phyloP scores from a whole-genome alignment of 2,888 invertebrate species.

The Arrhopalites spinosus region DNA sequence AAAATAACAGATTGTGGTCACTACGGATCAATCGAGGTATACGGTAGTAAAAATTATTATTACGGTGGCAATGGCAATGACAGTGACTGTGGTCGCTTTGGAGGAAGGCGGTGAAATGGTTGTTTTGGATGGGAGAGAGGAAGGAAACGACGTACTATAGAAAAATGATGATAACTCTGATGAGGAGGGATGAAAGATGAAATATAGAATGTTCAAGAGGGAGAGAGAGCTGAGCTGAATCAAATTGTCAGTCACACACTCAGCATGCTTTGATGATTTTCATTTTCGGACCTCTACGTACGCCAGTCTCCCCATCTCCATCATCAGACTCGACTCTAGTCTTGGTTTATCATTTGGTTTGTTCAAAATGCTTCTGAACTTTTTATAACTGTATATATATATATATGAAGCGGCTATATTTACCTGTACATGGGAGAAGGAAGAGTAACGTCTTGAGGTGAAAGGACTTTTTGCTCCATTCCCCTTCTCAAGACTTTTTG shows the following conservation, averaged over 20 bases:
- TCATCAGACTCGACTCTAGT: no score
- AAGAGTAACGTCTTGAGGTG: not conserved
- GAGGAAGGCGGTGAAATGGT: conserved; percentile 3
- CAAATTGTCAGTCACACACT: conserved; percentile 36
- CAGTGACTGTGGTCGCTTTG: not conserved
- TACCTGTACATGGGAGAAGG: no score
- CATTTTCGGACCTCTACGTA: conserved; percentile 13
- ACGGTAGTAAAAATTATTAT: not conserved
- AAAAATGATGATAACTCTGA: conserved; percentile 26
- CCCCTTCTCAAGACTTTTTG: no score
- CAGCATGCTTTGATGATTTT: conserved; percentile 36
- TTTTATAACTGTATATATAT: no score
- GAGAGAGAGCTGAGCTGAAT: conserved; percentile 3
- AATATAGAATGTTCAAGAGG: not conserved
- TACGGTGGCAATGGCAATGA: not conserved
- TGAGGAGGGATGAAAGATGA: conserved; percentile 21
- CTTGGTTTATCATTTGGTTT: no score
- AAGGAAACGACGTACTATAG: not conserved
- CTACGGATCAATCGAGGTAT: not conserved
- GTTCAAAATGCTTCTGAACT: no score
- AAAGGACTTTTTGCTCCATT: not conserved
- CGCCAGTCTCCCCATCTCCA: not conserved
- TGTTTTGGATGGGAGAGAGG: not conserved
- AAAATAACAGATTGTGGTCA: not conserved
- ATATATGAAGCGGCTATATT: no score